Conservation (phyloP, 1,140 invertebrate species). For the Macrocentrus cingulum region DNA sequence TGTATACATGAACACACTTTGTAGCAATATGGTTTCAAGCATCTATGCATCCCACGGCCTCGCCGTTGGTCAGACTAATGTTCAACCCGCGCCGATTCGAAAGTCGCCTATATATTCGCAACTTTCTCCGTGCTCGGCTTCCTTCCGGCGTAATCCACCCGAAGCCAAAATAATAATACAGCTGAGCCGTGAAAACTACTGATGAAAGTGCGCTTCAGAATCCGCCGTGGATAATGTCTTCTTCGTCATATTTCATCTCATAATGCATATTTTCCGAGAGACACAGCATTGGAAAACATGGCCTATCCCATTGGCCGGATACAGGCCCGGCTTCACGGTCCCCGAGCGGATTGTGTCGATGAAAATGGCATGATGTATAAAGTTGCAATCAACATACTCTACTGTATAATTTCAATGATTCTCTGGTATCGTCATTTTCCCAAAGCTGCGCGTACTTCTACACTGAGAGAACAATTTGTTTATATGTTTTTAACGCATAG, state of each 20-base stretch:
- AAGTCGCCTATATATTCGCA: slow-evolving; percentile 12
- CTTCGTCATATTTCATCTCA: background rate
- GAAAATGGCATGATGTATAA: slow-evolving; percentile 35
- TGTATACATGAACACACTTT: background rate
- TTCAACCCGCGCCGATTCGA: background rate
- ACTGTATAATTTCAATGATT: too few species aligned
- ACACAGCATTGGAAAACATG: slow-evolving; percentile 28
- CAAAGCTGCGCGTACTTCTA: background rate
- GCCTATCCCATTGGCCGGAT: slow-evolving; percentile 38
- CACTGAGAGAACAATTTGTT: too few species aligned
- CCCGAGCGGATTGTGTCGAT: slow-evolving; percentile 39
- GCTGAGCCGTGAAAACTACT: too few species aligned
- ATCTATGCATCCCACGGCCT: slow-evolving; percentile 6
- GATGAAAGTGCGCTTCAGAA: too few species aligned
- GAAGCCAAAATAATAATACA: background rate
- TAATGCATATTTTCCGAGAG: background rate
- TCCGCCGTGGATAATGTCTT: too few species aligned
- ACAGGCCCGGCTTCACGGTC: slow-evolving; percentile 44
- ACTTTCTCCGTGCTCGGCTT: slow-evolving; percentile 19
- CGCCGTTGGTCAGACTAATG: background rate
- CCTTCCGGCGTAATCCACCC: background rate
- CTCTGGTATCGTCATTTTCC: too few species aligned
- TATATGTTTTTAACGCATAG: too few species aligned
- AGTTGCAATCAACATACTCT: slow-evolving; percentile 1
- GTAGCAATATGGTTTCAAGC: background rate